Evolutionary conservation across 2,113 vertebrate species (phyloP), one percentile per base, ranked within the genome.

Genomic region (Monopterus albus): DNA sequence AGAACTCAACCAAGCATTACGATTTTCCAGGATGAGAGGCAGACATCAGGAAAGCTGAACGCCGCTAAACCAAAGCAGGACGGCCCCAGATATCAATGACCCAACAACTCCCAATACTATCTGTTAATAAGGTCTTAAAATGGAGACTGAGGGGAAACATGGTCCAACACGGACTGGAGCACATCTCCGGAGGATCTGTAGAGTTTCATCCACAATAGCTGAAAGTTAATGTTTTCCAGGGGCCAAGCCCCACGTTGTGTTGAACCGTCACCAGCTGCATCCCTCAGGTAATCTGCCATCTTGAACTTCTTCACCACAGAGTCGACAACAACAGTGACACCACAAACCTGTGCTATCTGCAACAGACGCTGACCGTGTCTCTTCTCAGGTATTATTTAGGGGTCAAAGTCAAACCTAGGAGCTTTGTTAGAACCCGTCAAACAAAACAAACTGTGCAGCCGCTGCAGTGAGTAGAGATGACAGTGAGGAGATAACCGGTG

Each of bases 401-500:
- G 4, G 4, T 55, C 52, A 29, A 46, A 52, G 42, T 21, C 6
- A 23, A 33, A 8, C 1, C 11, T 6, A 17, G 31, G 47, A 21
- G 53, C 33, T 35, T 35, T 45, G 7, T 42, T 55, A 9, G 39
- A 55, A 28, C 15, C n/a, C 2, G 5, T 77, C 36, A 36, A 23
- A 61, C 29, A 17, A 6, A 10, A 9, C 9, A 13, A 50, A 14
- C 55, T 7, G n/a, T n/a, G n/a, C n/a, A n/a, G n/a, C n/a, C n/a
- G n/a, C n/a, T n/a, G n/a, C n/a, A n/a, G n/a, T n/a, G n/a, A n/a
- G n/a, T n/a, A n/a, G n/a, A n/a, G n/a, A n/a, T n/a, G n/a, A 45
- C 73, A 52, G 39, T n/a, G 45, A 42, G 43, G 51, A 67, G 81
- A 84, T 81, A 84, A 80, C 1, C 50, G 11, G 1, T 3, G 45